Evolutionary conservation across 2,888 invertebrate genomes (phyloP), one percentile per base, ranked within the genome.

Genomic region (Syritta pipiens): DNA sequence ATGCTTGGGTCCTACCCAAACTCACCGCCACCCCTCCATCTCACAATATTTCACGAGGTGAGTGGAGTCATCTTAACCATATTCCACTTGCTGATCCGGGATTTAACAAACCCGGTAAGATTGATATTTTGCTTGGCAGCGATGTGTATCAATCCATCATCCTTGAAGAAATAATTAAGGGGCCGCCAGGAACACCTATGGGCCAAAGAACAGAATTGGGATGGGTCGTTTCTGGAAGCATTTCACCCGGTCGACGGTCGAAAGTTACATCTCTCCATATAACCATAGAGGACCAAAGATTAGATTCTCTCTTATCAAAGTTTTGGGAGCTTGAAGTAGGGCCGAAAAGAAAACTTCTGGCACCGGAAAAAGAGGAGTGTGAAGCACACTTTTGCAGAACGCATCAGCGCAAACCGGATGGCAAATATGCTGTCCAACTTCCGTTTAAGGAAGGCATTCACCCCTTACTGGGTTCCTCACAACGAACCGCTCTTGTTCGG

Each of bases 251-350:
- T 3, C 7, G 2, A 12, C 24, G 7, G 9, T 3, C 1, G 14
- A 14, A 0, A 14, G 14, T 53, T 24, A 44, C 44, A 44, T 19
- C 55, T 3, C 22, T 57, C 1, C 28, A 48, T 17, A 20, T 30
- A 7, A 48, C n/a, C 0, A 37, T 26, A 1, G 26, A 48, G 3
- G 14, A 9, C 10, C 26, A 32, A 10, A 2, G 1, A 3, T 26
- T 60, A 3, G 60, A 46, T 7, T 0, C 1, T 4, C 3, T 35
- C 3, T 4, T 59, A 3, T 2, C 2, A 1, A 44, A 44, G 7
- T 59, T 59, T 30, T 59, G 59, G 44, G 59, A 59, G 22, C 44
- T 59, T 20, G 59, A 57, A n/a, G 59, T 20, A 59, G n/a, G 19
- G 1, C 12, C 9, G 44, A 30, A 3, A 19, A 10, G 4, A 24